Conservation (phyloP, 2,888 invertebrate species). For the Idaea dimidiata region DNA sequence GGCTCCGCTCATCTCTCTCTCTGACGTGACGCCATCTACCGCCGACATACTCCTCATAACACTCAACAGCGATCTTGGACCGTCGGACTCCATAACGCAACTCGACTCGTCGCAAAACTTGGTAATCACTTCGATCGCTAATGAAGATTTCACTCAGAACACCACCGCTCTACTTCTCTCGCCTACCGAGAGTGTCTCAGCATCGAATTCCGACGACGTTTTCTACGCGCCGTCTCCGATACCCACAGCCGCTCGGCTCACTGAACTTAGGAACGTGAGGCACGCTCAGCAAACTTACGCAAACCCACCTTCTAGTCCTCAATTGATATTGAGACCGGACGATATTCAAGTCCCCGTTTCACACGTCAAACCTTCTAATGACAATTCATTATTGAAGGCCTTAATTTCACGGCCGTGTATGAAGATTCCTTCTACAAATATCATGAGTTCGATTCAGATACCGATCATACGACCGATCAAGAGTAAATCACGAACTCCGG, state of each 20-base stretch:
- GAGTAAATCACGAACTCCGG: background rate
- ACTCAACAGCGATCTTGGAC: background rate
- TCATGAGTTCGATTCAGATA: slow-evolving; percentile 1
- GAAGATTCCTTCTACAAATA: background rate
- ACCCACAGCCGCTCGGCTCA: background rate
- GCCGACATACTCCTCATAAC: background rate
- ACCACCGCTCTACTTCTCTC: background rate
- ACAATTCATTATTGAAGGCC: background rate
- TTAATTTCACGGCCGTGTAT: background rate
- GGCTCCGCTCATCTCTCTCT: background rate
- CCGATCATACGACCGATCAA: background rate
- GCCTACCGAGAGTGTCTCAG: background rate
- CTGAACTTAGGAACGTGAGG: background rate
- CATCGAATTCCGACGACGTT: background rate
- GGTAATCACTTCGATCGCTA: background rate
- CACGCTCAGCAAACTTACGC: background rate
- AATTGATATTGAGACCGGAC: background rate
- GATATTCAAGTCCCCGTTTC: background rate
- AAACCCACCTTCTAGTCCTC: background rate
- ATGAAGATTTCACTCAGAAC: background rate
- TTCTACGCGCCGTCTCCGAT: background rate
- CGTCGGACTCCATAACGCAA: background rate
- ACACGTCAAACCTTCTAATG: background rate
- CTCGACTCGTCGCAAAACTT: background rate
- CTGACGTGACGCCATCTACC: background rate